These are phyloP conservation scores for Ruditapes philippinarum DNA, from an alignment of 1,140 invertebrate genomes.

Conservation along the genomic window DNA sequence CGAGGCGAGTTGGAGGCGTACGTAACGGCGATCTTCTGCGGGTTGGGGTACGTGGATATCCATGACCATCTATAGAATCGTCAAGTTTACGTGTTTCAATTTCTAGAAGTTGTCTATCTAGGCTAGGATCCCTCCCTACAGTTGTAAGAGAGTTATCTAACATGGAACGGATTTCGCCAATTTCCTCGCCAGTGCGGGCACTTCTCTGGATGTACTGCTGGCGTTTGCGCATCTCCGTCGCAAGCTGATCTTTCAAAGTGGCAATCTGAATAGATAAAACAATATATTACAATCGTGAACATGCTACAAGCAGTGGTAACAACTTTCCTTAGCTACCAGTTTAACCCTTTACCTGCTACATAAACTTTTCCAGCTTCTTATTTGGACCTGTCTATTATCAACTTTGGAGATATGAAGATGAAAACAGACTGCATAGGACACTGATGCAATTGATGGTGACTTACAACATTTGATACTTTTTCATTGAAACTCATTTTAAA, in stretches of 20 bases:
- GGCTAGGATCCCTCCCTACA: constrained; percentile 92
- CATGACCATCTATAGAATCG: constrained; percentile 78
- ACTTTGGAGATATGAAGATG: too few species aligned
- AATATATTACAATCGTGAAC: too few species aligned
- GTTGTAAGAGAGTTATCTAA: constrained; percentile 94
- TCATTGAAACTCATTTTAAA: too few species aligned
- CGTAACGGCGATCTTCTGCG: constrained; percentile 82
- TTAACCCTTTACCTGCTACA: too few species aligned
- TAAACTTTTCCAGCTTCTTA: too few species aligned
- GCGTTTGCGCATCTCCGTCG: constrained; percentile 94
- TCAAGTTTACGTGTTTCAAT: constrained; percentile 95
- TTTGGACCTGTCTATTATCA: too few species aligned
- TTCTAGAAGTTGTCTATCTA: constrained; percentile 90
- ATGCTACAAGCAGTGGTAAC: too few species aligned
- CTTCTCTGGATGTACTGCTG: constrained; percentile 94
- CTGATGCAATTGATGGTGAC: too few species aligned
- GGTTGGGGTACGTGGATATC: constrained; percentile 68
- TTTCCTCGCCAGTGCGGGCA: constrained; percentile 93
- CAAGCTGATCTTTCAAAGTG: constrained; percentile 92
- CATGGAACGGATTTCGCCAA: constrained; percentile 91
- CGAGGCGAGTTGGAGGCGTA: constrained; percentile 76
- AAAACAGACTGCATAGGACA: too few species aligned
- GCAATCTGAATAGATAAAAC: constrained; percentile 73
- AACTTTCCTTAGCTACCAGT: too few species aligned
- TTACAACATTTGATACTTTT: too few species aligned